Evolutionary conservation across 2,113 vertebrate genomes (phyloP), one percentile per base, ranked within the genome.

Genomic region (Fulica atra): DNA sequence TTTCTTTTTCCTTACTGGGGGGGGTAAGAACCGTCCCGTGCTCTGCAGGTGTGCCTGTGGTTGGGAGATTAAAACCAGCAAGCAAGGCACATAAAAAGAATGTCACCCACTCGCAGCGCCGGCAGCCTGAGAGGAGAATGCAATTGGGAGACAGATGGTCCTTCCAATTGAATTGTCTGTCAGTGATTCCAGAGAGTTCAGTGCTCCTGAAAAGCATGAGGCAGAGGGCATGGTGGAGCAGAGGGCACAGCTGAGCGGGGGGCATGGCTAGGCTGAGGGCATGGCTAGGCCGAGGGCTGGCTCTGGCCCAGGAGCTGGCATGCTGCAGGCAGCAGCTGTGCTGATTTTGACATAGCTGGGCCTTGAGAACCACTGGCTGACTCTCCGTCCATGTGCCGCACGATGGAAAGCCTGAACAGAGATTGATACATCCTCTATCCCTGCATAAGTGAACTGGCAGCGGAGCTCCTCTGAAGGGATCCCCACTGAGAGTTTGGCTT

Each of bases 61-160:
- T 83, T 71, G 77, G 88, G 88, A 86, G 87, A 95, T 81, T 88
- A 88, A 87, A 95, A 90, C 33, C 88, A 92, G 69, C 68, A 35
- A 89, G 60, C 64, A 36, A 79, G 86, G 40, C 4, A 0, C 56
- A 19, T n/a, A 5, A 84, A 81, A 71, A 81, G 68, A 82, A 81
- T 38, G 35, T 94, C 53, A 78, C 26, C 42, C 48, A 2, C 33
- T 66, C 2, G 9, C 42, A 18, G 46, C 4, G 1, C 68, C 6
- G 0, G n/a, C 80, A 25, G 88, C 82, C 79, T 88, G 85, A 86
- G 68, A 19, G 29, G 50, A 38, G 79, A 95, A 35, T 14, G 10
- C 42, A 4, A 10, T 64, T 35, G 48, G 14, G 74, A 89, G 88
- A 26, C 89, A 95, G 94, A 93, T 84, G 93, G 81, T 88, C 72